Evolutionary conservation across 2,888 invertebrate species (phyloP), one percentile per base, ranked within the genome.

Genomic region (Apotomis betuletana): DNA sequence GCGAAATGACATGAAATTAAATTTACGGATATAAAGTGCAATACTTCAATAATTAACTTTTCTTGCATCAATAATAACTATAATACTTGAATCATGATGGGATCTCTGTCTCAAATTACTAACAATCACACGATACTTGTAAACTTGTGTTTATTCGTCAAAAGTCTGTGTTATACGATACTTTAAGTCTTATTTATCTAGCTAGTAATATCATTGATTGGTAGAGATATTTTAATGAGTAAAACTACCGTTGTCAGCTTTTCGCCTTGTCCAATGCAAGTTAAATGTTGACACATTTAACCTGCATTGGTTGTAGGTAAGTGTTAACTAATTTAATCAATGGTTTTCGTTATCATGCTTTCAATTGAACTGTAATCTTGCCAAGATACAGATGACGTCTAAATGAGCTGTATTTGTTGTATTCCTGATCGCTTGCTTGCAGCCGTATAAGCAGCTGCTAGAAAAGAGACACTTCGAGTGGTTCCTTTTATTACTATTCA

Each of bases 151-250:
- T 64, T 79, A 75, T 84, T 90, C 90, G 90, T 90, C 90, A 90
- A 90, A 88, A 85, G 86, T 88, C 90, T 90, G 90, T 90, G 90
- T 89, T 90, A 90, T 85, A 82, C 70, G 74, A 80, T 87, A 85
- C 67, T 78, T 80, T 87, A 86, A 85, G 86, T 77, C 78, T 79
- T 87, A 81, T 84, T 84, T 84, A 82, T 83, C 75, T 81, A 79
- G 74, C 69, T 76, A 59, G 75, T 76, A 69, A 51, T 58, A 41
- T 55, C 51, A 63, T 67, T 63, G 60, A 46, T 46, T 46, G 58
- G 36, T 46, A 63, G 69, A 63, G 68, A 46, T 73, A 68, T 73
- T 69, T 54, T 54, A 13, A 51, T 59, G 12, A 15, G 36, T 46
- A n/a, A 10, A 49, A 49, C 49, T 9, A 49, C 9, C 5, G 49